phyloP scores from a whole-genome alignment of 2,113 vertebrate species.

The Tauraco erythrolophus region DNA sequence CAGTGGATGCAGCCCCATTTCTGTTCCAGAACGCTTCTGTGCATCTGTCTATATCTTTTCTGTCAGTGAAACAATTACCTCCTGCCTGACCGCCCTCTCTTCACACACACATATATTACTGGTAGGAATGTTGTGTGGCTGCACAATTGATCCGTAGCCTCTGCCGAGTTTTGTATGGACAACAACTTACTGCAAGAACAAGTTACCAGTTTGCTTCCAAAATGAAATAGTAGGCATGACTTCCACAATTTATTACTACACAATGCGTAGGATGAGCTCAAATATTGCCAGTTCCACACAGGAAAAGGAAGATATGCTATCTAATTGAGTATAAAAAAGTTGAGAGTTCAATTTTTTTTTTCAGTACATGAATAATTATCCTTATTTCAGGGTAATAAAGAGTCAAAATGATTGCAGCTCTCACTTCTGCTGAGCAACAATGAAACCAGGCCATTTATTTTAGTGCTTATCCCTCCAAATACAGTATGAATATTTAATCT shows the following conservation, averaged over 20 bases:
- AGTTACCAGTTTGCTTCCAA: not conserved
- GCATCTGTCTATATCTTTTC: conserved; percentile 62
- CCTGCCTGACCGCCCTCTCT: not conserved
- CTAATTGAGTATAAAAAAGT: not conserved
- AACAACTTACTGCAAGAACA: not conserved
- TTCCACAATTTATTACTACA: not conserved
- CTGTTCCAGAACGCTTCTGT: conserved; percentile 63
- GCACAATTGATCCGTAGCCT: conserved; percentile 15
- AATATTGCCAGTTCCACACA: not conserved
- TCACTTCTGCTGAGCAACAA: not conserved
- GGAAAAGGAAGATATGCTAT: not conserved
- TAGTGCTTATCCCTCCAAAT: not conserved
- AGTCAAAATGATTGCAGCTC: not conserved
- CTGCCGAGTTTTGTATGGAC: accelerated
- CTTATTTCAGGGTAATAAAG: not conserved
- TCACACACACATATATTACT: not conserved
- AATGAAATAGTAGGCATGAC: not conserved
- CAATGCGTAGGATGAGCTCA: not conserved
- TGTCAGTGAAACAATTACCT: conserved; percentile 66
- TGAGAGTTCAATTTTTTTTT: not conserved
- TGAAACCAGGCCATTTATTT: not conserved
- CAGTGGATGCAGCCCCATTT: conserved; percentile 55
- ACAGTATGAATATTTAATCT: not conserved
- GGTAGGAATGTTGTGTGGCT: conserved; percentile 41
- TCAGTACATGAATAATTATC: not conserved